Percentiles rank a stretch among this genome's conserved stretches.
Evolutionary conservation across 1,140 invertebrate genomes (phyloP).

Genomic region (Heterodera carotae): DNA sequence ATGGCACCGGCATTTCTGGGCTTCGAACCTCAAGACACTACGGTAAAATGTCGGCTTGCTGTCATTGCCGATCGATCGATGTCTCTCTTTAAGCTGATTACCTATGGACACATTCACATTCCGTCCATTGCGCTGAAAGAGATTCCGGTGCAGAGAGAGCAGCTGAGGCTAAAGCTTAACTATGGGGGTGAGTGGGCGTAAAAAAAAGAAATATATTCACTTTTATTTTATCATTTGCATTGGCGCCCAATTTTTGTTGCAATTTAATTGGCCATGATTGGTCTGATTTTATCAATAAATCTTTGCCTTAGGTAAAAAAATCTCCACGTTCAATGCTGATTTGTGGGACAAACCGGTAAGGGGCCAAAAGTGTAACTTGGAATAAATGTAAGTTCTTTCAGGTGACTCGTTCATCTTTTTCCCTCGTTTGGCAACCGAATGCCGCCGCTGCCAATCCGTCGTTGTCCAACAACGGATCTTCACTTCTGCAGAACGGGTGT

Average conservation of each 20-base stretch:
- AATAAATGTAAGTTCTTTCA: too few relatives aligned
- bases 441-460: conserved; percentile 36
- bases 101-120: conserved; percentile 64
- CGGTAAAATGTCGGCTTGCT: background rate
- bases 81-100: conserved; percentile 32
- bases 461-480: background rate
- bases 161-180: conserved; percentile 54
- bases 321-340: conserved; percentile 62
- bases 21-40: conserved; percentile 59
- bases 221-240: conserved; percentile 13
- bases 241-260: too few relatives aligned
- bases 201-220: conserved; percentile 34
- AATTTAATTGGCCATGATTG: too few relatives aligned
- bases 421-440: conserved; percentile 64
- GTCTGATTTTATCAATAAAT: conserved; percentile 22
- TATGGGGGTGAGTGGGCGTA: conserved; percentile 45
- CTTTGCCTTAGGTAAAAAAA: conserved; percentile 48
- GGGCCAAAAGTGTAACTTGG: too few relatives aligned
- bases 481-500: background rate
- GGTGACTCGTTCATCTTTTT: conserved; percentile 63
- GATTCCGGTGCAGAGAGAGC: conserved; percentile 63
- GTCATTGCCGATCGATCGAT: background rate
- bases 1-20: conserved; percentile 61
- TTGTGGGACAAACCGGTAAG: conserved; percentile 60
- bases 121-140: conserved; percentile 63